Evolutionary conservation across 2,888 invertebrate species (phyloP).

Genomic region (Hedya salicella): DNA sequence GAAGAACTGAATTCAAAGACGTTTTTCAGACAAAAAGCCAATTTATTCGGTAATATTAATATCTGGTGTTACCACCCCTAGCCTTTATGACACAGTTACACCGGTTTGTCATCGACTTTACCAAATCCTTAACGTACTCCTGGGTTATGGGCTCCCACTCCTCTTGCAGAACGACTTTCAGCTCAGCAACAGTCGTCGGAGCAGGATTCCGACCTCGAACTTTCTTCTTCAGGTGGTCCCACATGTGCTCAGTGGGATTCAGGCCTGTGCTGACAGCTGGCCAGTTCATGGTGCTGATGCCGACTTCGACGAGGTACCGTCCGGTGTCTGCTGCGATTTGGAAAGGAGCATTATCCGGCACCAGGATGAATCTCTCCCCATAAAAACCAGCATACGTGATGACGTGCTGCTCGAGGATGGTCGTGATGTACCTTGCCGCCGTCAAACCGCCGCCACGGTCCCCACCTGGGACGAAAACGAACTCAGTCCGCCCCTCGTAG

Average conservation of each 20-base stretch:
- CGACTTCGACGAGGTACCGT: slow-evolving; percentile 11
- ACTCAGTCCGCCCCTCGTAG: too few relatives aligned
- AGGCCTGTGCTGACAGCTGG: slow-evolving; percentile 30
- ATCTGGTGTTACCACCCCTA: background rate
- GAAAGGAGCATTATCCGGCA: slow-evolving; percentile 14
- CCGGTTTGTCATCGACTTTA: background rate
- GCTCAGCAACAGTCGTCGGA: too few relatives aligned
- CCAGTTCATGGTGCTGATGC: slow-evolving; percentile 7
- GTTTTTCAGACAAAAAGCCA: background rate
- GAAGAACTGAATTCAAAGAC: background rate
- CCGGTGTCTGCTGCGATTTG: slow-evolving; percentile 9
- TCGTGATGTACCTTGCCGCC: too few relatives aligned
- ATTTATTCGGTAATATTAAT: background rate
- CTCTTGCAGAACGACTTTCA: background rate
- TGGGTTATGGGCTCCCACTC: background rate
- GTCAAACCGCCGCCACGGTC: too few relatives aligned
- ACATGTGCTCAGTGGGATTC: slow-evolving; percentile 22
- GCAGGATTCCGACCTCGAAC: too few relatives aligned
- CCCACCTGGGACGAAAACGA: too few relatives aligned
- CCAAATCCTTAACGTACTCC: background rate
- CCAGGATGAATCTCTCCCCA: background rate
- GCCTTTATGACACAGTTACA: background rate
- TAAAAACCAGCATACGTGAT: background rate
- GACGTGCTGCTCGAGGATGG: too few relatives aligned
- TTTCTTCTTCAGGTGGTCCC: slow-evolving; percentile 19